Evolutionary conservation across 2,888 invertebrate genomes (phyloP), one percentile per base, ranked within the genome.

Genomic region (Spatulosminthurus flaviceps): DNA sequence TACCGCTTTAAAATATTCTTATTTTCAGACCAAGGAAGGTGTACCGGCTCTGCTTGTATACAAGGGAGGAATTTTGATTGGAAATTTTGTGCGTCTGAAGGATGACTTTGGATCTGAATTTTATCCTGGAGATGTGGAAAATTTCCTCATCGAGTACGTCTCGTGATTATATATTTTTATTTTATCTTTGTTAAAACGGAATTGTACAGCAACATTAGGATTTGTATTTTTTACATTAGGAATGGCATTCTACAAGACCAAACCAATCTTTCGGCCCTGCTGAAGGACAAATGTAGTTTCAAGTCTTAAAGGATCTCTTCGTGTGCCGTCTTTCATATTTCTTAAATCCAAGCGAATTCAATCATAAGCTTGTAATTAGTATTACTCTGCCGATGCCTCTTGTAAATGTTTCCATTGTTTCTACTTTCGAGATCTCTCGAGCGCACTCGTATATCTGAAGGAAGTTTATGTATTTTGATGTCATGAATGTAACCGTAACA

Each of bases 21-120:
- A 28, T 73, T 9, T 19, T 4, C 74, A 87, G 87, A 92, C 94
- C 87, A 89, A 91, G 28, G 92, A 92, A 85, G 98, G 97, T 26
- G 92, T 98, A 0, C 98, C 98, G 19, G 97, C 98, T 0, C 88
- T 98, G 76, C 89, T 98, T 51, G 92, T 95, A 0, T 98, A 98
- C 87, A 96, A 96, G 89, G 92, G 90, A 61, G 95, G 96, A 2
- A 93, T 94, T 86, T 89, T 97, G 5, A 92, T 98, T 86, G 97
- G 97, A 0, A 98, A 97, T 88, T 97, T 97, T 89, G 92, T 98
- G 0, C 91, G 94, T 76, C 87, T 98, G 19, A 92, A 93, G 0
- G 93, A 95, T 86, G 95, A 95, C 86, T 90, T 98, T 73, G 96
- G 97, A 0, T 92, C 92, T 86, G 95, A 97, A 87, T 98, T 98